Base-by-base conservation (phyloP, 2,888 invertebrate genomes). In the Drosophila picticornis region DNA sequence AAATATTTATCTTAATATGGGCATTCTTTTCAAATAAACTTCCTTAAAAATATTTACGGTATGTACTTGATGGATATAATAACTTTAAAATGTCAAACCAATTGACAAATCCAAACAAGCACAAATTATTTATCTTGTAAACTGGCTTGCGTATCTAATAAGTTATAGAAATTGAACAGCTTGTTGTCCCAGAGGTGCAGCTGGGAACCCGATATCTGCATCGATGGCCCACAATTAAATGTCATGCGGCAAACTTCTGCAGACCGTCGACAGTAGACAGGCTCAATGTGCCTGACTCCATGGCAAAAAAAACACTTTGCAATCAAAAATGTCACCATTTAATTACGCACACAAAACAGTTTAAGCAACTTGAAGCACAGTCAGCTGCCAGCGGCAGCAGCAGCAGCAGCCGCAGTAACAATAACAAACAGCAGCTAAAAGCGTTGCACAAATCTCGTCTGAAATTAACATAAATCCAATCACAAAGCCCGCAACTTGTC, bases 391-490 rank as follows among this genome's bases (percentile, higher is more conserved):
- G 82, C 76, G 19, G 25, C 63, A 36, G 22, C 63, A 19, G 9
- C 57, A 57, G 53, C 71, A 62, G 25, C 63, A 36, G 38, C 53
- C 53, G 53, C 72, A 62, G 55, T 66, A 71, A 56, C 75, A 61
- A 65, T 83, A 83, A 81, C 72, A 75, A 71, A 77, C 80, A 56
- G 74, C 82, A 77, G 75, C 83, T 66, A 68, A 79, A 80, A 77
- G 79, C 88, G 81, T 85, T 85, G 88, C 88, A 85, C 85, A 85
- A 85, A 85, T 85, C 85, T 85, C 85, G 88, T 85, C 87, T 77
- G 83, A 87, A 88, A 89, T 88, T 88, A 88, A 84, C 87, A 88
- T 88, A 88, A 88, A 88, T 88, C 84, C 87, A 88, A 87, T 89
- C 89, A 88, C 83, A 84, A 87, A 84, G 83, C 84, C 86, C 82